Percentiles rank a stretch among this genome's conserved stretches.
These are phyloP conservation scores for Drosophila nigromelanica DNA, from an alignment of 1,140 invertebrate genomes.

Conservation along the genomic window DNA sequence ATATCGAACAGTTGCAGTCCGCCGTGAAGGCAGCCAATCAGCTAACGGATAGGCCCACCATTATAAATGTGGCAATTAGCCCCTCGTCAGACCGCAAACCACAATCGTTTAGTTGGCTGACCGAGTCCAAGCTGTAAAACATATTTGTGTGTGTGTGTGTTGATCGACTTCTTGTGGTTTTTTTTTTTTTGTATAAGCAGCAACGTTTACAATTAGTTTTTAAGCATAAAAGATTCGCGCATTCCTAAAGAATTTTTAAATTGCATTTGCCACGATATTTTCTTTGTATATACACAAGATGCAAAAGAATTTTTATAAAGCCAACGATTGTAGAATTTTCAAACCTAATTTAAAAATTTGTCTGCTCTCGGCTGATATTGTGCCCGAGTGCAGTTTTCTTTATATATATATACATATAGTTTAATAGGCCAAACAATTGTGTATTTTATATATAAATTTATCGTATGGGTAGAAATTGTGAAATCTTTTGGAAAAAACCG, in stretches of 20 bases:
- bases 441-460: neutral
- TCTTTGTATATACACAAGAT: conserved; percentile 75
- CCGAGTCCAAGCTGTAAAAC: conserved; percentile 93
- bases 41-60: conserved; percentile 89
- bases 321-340: conserved; percentile 38
- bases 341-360: conserved; percentile 9
- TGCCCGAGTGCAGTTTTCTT: neutral
- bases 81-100: conserved; percentile 94
- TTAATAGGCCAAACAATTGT: conserved; percentile 15
- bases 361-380: neutral
- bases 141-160: conserved; percentile 2
- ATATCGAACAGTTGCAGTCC: conserved; percentile 89
- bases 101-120: conserved; percentile 95
- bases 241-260: conserved; percentile 68
- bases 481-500: too few species aligned
- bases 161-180: neutral
- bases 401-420: conserved; percentile 7
- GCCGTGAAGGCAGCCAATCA: conserved; percentile 89
- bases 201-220: conserved; percentile 52
- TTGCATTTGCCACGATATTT: conserved; percentile 74
- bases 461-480: too few species aligned
- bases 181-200: conserved; percentile 42
- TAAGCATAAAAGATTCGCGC: conserved; percentile 72
- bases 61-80: conserved; percentile 96
- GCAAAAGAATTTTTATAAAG: conserved; percentile 41